Evolutionary conservation across 2,888 invertebrate species (phyloP).

Genomic region (Tachina grossa): DNA sequence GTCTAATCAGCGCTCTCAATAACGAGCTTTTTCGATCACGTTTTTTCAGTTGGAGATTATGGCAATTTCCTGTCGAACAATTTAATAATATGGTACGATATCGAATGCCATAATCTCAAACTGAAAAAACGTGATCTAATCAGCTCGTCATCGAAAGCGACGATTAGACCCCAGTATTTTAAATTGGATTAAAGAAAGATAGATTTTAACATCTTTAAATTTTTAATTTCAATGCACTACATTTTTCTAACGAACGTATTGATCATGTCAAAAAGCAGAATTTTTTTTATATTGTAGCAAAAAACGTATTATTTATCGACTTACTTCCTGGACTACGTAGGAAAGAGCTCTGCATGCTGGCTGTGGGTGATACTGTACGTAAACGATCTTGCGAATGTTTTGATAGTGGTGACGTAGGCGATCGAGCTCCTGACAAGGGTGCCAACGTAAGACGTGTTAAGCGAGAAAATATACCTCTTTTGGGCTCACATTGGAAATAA

Average conservation of each 20-base stretch:
- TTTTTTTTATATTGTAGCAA: too few species aligned
- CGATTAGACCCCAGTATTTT: too few species aligned
- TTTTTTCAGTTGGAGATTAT: too few species aligned
- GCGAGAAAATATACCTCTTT: slow-evolving; percentile 96
- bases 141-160: too few species aligned
- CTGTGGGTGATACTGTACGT: slow-evolving; percentile 81
- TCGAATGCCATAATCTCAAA: too few species aligned
- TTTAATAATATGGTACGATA: too few species aligned
- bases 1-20: too few species aligned
- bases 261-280: not conserved
- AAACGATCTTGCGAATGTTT: slow-evolving; percentile 81
- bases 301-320: slow-evolving; percentile 64
- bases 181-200: not conserved
- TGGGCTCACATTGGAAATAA: slow-evolving; percentile 96
- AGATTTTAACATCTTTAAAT: not conserved
- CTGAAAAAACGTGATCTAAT: too few species aligned
- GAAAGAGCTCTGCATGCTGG: slow-evolving; percentile 80
- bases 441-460: slow-evolving; percentile 91
- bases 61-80: too few species aligned
- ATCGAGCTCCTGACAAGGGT: slow-evolving; percentile 86
- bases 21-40: too few species aligned
- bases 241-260: not conserved
- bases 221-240: not conserved
- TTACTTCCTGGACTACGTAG: slow-evolving; percentile 80
- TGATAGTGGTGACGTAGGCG: slow-evolving; percentile 78